Evolutionary conservation across 2,888 invertebrate species (phyloP).

Genomic region (Schrankia costaestrigalis): DNA sequence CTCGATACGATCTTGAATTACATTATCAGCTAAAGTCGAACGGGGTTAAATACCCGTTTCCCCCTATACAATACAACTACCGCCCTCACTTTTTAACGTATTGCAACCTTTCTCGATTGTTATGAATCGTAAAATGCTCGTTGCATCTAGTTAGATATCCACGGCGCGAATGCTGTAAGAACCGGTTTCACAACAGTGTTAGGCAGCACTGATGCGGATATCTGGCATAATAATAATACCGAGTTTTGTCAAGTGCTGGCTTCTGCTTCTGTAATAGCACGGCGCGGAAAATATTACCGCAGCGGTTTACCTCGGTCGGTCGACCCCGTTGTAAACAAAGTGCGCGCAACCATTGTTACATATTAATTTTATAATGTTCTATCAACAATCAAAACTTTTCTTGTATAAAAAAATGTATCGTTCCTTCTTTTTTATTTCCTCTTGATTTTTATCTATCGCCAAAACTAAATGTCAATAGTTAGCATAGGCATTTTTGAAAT

Average conservation of each 20-base stretch:
- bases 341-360: conserved; percentile 52
- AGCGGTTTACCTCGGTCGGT: conserved; percentile 49
- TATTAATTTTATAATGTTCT: too few species aligned
- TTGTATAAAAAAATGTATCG: too few species aligned
- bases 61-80: conserved; percentile 32
- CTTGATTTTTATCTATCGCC: too few species aligned
- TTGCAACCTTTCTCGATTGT: conserved; percentile 28
- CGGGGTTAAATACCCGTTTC: conserved; percentile 47
- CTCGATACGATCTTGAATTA: conserved; percentile 73
- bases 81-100: conserved; percentile 21
- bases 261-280: not conserved
- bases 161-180: conserved; percentile 22
- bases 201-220: conserved; percentile 23
- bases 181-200: conserved; percentile 27
- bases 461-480: too few species aligned
- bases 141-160: conserved; percentile 12
- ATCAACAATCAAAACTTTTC: too few species aligned
- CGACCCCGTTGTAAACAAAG: conserved; percentile 61
- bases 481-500: too few species aligned
- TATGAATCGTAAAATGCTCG: conserved; percentile 15
- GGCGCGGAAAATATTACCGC: conserved; percentile 40
- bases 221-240: conserved; percentile 5
- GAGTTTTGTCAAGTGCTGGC: conserved; percentile 6
- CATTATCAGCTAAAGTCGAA: conserved; percentile 53
- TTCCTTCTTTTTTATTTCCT: too few species aligned